These are phyloP conservation scores for Zophobas morio DNA, from an alignment of 1,140 invertebrate species.

Conservation along the genomic window DNA sequence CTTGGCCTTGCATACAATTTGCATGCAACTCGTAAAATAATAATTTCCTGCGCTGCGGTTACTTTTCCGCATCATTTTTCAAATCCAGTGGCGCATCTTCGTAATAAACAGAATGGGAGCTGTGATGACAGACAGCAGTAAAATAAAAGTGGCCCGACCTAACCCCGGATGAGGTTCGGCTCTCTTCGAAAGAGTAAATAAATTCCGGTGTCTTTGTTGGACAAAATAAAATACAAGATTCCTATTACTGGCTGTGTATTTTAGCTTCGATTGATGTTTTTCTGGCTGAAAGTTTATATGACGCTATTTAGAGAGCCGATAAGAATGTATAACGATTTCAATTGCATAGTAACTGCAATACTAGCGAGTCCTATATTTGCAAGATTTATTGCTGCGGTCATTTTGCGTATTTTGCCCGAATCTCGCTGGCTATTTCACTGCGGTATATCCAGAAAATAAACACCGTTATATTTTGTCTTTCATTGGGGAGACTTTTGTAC, in stretches of 20 bases:
- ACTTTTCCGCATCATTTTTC: slow-evolving; percentile 8
- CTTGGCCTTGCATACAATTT: slow-evolving; percentile 8
- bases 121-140: neutral
- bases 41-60: slow-evolving; percentile 8
- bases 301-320: slow-evolving; percentile 35
- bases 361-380: slow-evolving; percentile 39
- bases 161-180: neutral
- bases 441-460: slow-evolving; percentile 34
- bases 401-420: slow-evolving; percentile 40
- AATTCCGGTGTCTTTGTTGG: slow-evolving; percentile 12
- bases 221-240: neutral
- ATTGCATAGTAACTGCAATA: slow-evolving; percentile 34
- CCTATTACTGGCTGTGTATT: neutral
- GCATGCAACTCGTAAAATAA: slow-evolving; percentile 22
- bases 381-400: slow-evolving; percentile 47
- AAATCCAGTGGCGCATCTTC: slow-evolving; percentile 2
- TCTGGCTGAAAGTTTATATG: slow-evolving; percentile 18
- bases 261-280: slow-evolving; percentile 18
- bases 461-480: slow-evolving; percentile 34
- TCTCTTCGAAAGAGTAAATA: slow-evolving; percentile 1
- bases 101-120: neutral
- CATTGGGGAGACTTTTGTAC: slow-evolving; percentile 11
- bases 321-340: slow-evolving; percentile 45
- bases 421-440: slow-evolving; percentile 32
- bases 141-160: neutral